Conservation (phyloP, 2,113 vertebrate genomes). For the Solea senegalensis region DNA sequence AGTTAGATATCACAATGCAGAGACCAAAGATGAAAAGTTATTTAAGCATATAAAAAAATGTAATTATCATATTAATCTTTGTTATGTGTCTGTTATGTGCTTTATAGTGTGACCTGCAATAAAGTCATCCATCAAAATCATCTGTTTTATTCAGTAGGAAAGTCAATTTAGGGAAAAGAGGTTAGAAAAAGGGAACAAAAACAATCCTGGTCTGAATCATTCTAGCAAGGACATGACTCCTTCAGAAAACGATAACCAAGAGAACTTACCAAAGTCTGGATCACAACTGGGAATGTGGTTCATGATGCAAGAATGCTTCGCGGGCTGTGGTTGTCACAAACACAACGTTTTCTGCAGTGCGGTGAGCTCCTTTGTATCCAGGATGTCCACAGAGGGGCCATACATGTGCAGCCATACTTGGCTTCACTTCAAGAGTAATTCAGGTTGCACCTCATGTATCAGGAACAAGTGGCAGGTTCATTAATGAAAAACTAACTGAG, state of each 20-base stretch:
- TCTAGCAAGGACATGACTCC: slow-evolving; percentile 8
- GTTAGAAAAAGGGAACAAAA: slow-evolving; percentile 16
- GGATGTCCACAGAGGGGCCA: neutral
- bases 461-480: slow-evolving; percentile 74
- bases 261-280: slow-evolving; percentile 6
- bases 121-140: slow-evolving; percentile 65
- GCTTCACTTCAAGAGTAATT: slow-evolving; percentile 64
- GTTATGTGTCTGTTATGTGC: slow-evolving; percentile 65
- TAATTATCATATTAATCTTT: slow-evolving; percentile 72
- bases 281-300: slow-evolving; percentile 42
- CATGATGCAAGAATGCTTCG: slow-evolving; percentile 38
- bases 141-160: slow-evolving; percentile 33
- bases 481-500: slow-evolving; percentile 77
- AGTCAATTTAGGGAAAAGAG: neutral
- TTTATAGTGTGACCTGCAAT: slow-evolving; percentile 70
- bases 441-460: slow-evolving; percentile 78
- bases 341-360: slow-evolving; percentile 39
- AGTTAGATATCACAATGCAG: slow-evolving; percentile 47
- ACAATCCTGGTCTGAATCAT: slow-evolving; percentile 2
- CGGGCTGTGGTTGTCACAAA: slow-evolving; percentile 39
- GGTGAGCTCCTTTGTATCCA: slow-evolving; percentile 1
- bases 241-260: slow-evolving; percentile 12
- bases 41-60: slow-evolving; percentile 78
- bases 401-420: slow-evolving; percentile 22
- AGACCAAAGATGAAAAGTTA: slow-evolving; percentile 68